Conservation (phyloP, 1,140 invertebrate species). For the Metopolophium dirhodum region DNA sequence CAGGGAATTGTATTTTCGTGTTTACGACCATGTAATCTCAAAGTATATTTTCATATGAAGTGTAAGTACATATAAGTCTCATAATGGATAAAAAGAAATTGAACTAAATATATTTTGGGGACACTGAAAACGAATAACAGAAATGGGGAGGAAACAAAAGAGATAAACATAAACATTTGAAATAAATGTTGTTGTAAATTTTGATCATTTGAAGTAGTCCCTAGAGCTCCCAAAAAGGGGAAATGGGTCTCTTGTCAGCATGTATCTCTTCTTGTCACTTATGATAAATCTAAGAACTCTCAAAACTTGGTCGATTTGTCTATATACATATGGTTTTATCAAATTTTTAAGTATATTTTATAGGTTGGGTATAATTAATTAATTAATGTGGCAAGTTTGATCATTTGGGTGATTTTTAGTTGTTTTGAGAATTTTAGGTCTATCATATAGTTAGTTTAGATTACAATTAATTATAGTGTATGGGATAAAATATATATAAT, state of each 20-base stretch:
- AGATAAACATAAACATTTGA: conserved; percentile 45
- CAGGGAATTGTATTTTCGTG: conserved; percentile 26
- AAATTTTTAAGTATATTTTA: background rate
- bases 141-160: conserved; percentile 4
- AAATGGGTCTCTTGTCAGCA: background rate
- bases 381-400: background rate
- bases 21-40: conserved; percentile 39
- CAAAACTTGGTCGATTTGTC: background rate
- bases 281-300: conserved; percentile 8
- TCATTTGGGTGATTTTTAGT: background rate
- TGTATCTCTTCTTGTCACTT: background rate
- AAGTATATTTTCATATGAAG: conserved; percentile 6
- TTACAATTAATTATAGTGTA: background rate
- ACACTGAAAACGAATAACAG: background rate
- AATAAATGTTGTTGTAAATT: conserved; percentile 48
- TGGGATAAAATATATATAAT: background rate
- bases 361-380: background rate
- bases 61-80: conserved; percentile 21
- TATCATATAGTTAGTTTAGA: background rate
- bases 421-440: background rate
- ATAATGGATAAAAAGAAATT: conserved; percentile 31
- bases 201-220: conserved; percentile 37
- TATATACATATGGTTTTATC: background rate
- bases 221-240: background rate
- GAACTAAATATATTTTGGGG: conserved; percentile 37